These are phyloP conservation scores for Lethrus apterus DNA, from an alignment of 1,140 invertebrate genomes.

Conservation along the genomic window DNA sequence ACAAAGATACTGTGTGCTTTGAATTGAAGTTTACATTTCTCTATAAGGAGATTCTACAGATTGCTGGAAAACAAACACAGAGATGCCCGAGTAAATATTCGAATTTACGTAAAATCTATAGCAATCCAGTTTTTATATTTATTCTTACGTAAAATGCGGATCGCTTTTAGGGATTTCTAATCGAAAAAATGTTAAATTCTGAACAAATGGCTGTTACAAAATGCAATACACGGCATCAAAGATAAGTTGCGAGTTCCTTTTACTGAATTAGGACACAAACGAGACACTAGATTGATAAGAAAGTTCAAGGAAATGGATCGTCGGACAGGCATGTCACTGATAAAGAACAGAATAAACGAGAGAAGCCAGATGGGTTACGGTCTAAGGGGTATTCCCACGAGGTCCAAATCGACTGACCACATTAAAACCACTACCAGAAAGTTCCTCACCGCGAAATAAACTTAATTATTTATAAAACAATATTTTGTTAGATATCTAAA, in stretches of 20 bases:
- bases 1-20: slow-evolving; percentile 7
- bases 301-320: slow-evolving; percentile 12
- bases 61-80: slow-evolving; percentile 11
- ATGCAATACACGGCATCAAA: slow-evolving; percentile 1
- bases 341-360: slow-evolving; percentile 5
- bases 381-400: slow-evolving; percentile 2
- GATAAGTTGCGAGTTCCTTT: slow-evolving; percentile 9
- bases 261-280: slow-evolving; percentile 15
- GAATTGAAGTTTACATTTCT: slow-evolving; percentile 3
- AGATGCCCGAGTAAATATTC: slow-evolving; percentile 6
- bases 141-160: too few species aligned
- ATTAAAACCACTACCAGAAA: slow-evolving; percentile 1
- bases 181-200: too few species aligned
- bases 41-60: slow-evolving; percentile 6
- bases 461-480: too few species aligned
- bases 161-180: too few species aligned
- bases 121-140: too few species aligned
- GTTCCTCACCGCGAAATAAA: neutral
- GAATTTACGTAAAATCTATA: too few species aligned
- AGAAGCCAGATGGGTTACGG: slow-evolving; percentile 4
- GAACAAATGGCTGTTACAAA: slow-evolving; percentile 11
- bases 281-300: slow-evolving; percentile 18
- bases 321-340: neutral
- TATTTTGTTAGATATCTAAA: too few species aligned
- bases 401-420: neutral